Conservation (phyloP, 2,797 vertebrate genomes). For the Sebastes reedi region DNA sequence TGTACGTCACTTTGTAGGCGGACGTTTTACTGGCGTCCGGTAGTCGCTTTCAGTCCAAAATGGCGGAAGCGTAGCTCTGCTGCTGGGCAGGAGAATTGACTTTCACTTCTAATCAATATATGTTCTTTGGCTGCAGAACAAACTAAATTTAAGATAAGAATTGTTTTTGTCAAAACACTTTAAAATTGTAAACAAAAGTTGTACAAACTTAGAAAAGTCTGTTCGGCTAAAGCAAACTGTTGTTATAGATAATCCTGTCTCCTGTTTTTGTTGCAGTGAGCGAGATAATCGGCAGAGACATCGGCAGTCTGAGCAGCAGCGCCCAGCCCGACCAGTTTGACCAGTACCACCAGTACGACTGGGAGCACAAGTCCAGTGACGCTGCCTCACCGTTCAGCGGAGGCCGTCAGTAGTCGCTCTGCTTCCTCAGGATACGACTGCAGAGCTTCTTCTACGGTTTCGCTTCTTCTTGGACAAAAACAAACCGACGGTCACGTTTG, state of each 20-base stretch:
- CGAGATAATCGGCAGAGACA: constrained; percentile 96
- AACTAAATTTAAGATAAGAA: no score
- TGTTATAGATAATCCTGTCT: background rate
- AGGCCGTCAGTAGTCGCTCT: constrained; percentile 16
- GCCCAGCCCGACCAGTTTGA: constrained; percentile 23
- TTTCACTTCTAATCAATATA: no score
- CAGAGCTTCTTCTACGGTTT: background rate
- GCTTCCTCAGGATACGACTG: background rate
- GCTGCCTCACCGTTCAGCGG: constrained; percentile 29
- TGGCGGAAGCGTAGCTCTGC: no score
- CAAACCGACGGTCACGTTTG: no score
- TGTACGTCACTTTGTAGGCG: no score
- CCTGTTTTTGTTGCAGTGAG: constrained; percentile 84
- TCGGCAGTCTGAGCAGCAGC: constrained; percentile 76
- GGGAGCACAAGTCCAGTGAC: constrained; percentile 36
- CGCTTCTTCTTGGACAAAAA: background rate
- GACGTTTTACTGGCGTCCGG: no score
- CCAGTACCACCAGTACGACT: constrained; percentile 46
- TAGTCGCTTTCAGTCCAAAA: no score
- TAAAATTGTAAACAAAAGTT: no score
- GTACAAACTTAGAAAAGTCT: background rate
- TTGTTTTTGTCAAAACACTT: no score
- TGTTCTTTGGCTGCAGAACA: no score
- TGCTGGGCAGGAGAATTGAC: no score
- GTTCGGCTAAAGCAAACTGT: accelerated